Base-by-base conservation (phyloP, 2,797 vertebrate genomes). In the Helostoma temminkii region DNA sequence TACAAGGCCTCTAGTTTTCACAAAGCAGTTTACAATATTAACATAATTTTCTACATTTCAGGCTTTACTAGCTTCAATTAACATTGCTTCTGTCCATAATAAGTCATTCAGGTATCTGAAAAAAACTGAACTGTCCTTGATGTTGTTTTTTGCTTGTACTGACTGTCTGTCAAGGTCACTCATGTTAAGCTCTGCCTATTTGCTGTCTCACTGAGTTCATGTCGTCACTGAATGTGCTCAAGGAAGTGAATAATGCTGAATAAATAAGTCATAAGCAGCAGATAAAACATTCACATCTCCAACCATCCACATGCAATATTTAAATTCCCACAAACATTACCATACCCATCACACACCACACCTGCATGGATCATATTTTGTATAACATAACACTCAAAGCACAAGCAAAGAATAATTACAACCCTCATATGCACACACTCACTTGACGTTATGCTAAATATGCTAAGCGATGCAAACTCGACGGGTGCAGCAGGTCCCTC, bases 401-500 rank as follows among this genome's bases (percentile, higher is more conserved):
- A 0, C 66, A 10, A 73, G 14, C n/a, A 53, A 26, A 77, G 69
- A 59, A 37, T 37, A 19, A 24, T 48, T 15, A 21, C 21, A 65
- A 16, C 59, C 45, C 63, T n/a, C 62, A n/a, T 63, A 60, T 71
- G 18, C 47, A 54, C 70, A 36, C 41, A 12, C 37, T 14, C 15
- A 22, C 43, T 78, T 66, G 68, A 78, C 18, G 55, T 79, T 52
- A 74, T 74, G 53, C 81, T 81, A 82, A 88, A 87, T 88, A 90
- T 89, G 86, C 80, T 81, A 88, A 89, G 72, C 69, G 65, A 86
- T 84, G 84, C 86, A 54, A 74, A 76, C 78, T 74, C 53, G 22
- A 65, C 43, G 75, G 66, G 73, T 72, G 81, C 81, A 79, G 74
- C 81, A 71, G 81, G 82, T 91, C 90, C 90, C 91, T 85, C 80